Base-by-base conservation (phyloP, 1,140 invertebrate genomes). In the Octopus sinensis region DNA sequence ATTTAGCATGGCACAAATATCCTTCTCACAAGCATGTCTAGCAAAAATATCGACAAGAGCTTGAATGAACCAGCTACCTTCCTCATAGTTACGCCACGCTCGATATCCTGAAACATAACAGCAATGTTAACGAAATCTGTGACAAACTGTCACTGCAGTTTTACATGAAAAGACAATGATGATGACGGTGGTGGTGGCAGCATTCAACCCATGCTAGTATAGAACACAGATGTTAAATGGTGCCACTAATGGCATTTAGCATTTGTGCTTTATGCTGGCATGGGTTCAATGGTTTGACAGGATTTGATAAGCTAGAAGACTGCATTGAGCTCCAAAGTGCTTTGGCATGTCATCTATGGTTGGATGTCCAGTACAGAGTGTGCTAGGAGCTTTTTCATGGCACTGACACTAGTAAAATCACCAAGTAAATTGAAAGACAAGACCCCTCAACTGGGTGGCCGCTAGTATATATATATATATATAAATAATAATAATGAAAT, bases 1-100 rank as follows among this genome's bases (percentile, higher is more conserved):
- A 80, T 87, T 88, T 12, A 89, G 81, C 87, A 90, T 88, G 23
- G 86, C 85, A 82, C 88, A 89, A 53, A 89, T 84, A 79, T 90
- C 87, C 78, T 89, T 86, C 82, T 82, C 79, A 78, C 87, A 87
- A 52, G 89, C 85, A 82, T 87, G 86, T 54, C 86, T 85, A 86
- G 88, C 88, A 78, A 90, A 87, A 4, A 89, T 82, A 79, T 88
- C 84, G 4, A 88, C 88, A 0, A 90, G 78, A n/a, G 88, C 87
- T 78, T 90, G 86, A 52, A 90, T 88, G 82, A 87, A 90, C 89
- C 89, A 90, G 51, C 88, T 89, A 0, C 89, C 89, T 56, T 85
- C 56, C 54, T 87, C 87, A 12, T 86, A 81, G 68, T 90, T 88
- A 51, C 89, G 77, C 88, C 88, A 90, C 2, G 89, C 87, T 82